Conservation (phyloP, 2,113 vertebrate species). For the Equus przewalskii region DNA sequence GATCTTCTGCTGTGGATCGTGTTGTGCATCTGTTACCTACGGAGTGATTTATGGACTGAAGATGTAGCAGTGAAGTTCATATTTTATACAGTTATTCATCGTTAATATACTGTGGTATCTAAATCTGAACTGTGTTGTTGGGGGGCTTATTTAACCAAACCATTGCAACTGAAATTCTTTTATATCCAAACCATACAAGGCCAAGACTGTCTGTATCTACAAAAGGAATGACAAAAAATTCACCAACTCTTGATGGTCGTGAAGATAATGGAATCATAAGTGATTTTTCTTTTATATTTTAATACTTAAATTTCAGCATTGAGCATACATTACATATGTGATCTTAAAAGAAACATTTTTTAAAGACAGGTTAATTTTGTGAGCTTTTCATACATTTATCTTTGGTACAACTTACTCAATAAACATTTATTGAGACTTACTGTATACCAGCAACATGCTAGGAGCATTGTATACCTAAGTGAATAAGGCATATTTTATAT, state of each 20-base stretch:
- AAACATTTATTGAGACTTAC: not conserved
- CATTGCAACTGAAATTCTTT: not conserved
- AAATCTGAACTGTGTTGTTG: not conserved
- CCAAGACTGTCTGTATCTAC: not conserved
- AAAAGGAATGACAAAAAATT: not conserved
- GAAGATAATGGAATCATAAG: not conserved
- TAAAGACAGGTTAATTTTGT: not conserved
- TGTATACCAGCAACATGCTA: not conserved
- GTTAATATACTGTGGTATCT: not conserved
- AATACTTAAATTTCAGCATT: not conserved
- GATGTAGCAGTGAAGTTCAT: not conserved
- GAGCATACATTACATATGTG: not conserved
- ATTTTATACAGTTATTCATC: not conserved
- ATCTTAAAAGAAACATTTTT: slow-evolving; percentile 3
- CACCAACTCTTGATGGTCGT: not conserved
- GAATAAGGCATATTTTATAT: not conserved
- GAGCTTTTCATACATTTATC: not conserved
- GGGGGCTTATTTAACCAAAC: not conserved
- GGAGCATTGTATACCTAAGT: not conserved
- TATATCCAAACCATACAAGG: not conserved
- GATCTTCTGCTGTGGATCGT: not conserved
- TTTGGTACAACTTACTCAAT: not conserved
- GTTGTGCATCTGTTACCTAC: not conserved
- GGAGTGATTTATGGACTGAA: not conserved
- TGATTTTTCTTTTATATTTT: not conserved